These are phyloP conservation scores for Dufourea novaeangliae DNA, from an alignment of 1,140 invertebrate species.

Conservation along the genomic window DNA sequence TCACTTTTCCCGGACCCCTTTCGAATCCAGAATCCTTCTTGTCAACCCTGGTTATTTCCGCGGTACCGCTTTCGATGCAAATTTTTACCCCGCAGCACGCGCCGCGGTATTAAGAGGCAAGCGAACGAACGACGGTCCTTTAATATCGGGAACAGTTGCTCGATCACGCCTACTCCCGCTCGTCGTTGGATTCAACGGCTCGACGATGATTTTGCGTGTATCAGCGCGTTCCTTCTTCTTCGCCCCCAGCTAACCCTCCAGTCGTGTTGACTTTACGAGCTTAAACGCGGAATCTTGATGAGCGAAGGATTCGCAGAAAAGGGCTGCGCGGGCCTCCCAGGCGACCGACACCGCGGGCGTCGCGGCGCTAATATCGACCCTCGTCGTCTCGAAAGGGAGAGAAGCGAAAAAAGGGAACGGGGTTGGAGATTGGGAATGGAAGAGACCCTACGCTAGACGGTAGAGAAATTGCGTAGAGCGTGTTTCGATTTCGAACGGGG, in stretches of 20 bases:
- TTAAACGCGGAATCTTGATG: constrained; percentile 50
- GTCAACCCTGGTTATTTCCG: constrained; percentile 1
- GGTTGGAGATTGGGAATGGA: neutral
- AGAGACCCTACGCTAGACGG: neutral
- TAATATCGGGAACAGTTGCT: constrained; percentile 67
- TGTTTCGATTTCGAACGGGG: neutral
- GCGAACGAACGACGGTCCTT: constrained; percentile 56
- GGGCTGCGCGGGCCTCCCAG: neutral
- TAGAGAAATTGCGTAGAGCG: neutral
- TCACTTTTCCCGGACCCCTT: constrained; percentile 5
- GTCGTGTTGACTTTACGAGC: constrained; percentile 48
- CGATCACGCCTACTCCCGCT: constrained; percentile 53
- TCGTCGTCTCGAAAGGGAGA: neutral
- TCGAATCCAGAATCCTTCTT: neutral
- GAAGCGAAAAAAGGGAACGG: too few species aligned
- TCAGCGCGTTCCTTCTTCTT: constrained; percentile 42
- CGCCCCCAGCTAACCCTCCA: too few species aligned
- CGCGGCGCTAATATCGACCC: constrained; percentile 40
- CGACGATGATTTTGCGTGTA: constrained; percentile 52
- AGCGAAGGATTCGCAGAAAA: constrained; percentile 12
- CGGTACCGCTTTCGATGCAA: constrained; percentile 65
- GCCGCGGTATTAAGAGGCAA: constrained; percentile 60
- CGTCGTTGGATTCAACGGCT: constrained; percentile 21
- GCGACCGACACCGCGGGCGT: constrained; percentile 5
- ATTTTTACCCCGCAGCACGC: constrained; percentile 63